These are phyloP conservation scores for Venustaconcha ellipsiformis DNA, from an alignment of 1,140 invertebrate genomes.

Conservation along the genomic window DNA sequence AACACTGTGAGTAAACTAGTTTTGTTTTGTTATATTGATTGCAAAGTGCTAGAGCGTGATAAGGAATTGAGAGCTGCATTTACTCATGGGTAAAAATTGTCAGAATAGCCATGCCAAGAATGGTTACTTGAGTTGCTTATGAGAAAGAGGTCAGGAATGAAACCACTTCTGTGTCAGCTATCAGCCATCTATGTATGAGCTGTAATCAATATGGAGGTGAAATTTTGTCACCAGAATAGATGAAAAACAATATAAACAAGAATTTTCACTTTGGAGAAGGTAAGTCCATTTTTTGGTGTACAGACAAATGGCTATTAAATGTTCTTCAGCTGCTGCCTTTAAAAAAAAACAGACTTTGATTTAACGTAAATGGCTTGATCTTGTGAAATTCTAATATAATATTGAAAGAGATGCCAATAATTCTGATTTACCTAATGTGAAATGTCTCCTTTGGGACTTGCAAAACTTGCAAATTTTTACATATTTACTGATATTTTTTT, in stretches of 20 bases:
- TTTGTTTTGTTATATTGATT: background rate
- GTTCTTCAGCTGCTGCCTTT: background rate
- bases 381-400: background rate
- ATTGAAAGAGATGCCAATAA: background rate
- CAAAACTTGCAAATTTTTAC: background rate
- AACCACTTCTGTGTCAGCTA: too few species aligned
- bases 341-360: background rate
- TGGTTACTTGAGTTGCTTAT: background rate
- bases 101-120: background rate
- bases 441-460: background rate
- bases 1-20: slow-evolving; percentile 73
- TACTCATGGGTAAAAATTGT: background rate
- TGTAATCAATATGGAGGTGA: too few species aligned
- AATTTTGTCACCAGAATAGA: too few species aligned
- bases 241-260: background rate
- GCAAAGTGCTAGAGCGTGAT: background rate
- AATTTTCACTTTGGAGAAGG: background rate
- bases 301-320: background rate
- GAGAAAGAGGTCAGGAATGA: background rate
- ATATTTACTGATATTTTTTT: background rate
- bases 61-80: too few species aligned
- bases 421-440: background rate
- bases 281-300: background rate
- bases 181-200: too few species aligned
- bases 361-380: background rate